Evolutionary conservation across 2,797 vertebrate genomes (phyloP), one percentile per base, ranked within the genome.

Genomic region (Bradypus variegatus): DNA sequence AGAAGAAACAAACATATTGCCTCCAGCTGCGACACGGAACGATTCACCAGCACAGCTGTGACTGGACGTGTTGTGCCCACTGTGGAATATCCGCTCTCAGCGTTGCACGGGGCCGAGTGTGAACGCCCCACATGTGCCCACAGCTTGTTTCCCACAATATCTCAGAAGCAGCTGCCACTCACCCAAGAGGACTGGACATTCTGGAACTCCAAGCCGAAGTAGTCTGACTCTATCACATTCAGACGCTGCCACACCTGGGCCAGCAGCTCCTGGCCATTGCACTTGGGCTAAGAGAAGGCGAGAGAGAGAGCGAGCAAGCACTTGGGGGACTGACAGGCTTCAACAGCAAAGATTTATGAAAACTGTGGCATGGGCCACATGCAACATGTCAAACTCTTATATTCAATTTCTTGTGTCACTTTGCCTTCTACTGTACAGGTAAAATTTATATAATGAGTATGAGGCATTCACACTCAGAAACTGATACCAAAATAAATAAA

Each of bases 121-220:
- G 58, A 23, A 58, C 7, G 18, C 58, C 8, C 58, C 21, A 23
- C 8, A 50, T 50, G 18, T 58, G 21, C 8, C 58, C 58, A 58
- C 7, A 19, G 58, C 58, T 19, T 6, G 21, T 23, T 50, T 58
- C 21, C 58, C 18, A 18, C 7, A 9, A 31, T 21, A 29, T 14
- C 70, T 45, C 38, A 7, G 38, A 73, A n/a, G 29, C 38, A 73
- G 45, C 31, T 25, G 50, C 48, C 31, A 97, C 99, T 0, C 98
- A 99, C 99, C 99, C 99, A 99, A 94, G 97, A 98, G 92, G 98
- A 98, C 95, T 98, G 98, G 94, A 97, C 96, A 92, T 98, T 99
- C 97, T 98, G 98, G 96, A 99, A 99, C 97, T 99, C 99, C 65
- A 99, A 97, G 91, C 99, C 99, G 96, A 99, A 99, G 97, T 99